Evolutionary conservation across 2,888 invertebrate species (phyloP).

Genomic region (Drosophila seclusa): DNA sequence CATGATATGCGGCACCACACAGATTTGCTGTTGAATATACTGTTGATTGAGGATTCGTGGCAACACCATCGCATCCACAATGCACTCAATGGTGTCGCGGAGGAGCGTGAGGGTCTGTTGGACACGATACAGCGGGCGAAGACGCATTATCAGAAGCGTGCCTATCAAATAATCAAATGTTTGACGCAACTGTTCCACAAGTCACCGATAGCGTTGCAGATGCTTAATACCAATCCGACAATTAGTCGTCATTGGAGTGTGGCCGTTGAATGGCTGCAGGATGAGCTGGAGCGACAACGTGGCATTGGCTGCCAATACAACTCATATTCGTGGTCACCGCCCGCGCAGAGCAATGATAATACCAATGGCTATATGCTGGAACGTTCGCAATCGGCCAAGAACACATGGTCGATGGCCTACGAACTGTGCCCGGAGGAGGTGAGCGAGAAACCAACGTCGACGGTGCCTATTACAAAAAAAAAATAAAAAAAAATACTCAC

Average conservation of each 20-base stretch:
- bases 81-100: slow-evolving; percentile 93
- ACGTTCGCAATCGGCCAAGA: slow-evolving; percentile 96
- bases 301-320: slow-evolving; percentile 89
- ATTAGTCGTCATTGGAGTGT: slow-evolving; percentile 94
- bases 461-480: slow-evolving; percentile 55
- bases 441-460: slow-evolving; percentile 62
- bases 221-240: slow-evolving; percentile 91
- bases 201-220: slow-evolving; percentile 91
- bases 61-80: slow-evolving; percentile 97
- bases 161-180: slow-evolving; percentile 98
- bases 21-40: slow-evolving; percentile 93
- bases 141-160: slow-evolving; percentile 97
- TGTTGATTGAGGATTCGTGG: slow-evolving; percentile 97
- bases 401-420: slow-evolving; percentile 92
- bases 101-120: slow-evolving; percentile 95
- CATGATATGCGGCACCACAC: slow-evolving; percentile 97
- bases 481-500: slow-evolving; percentile 2
- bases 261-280: slow-evolving; percentile 97
- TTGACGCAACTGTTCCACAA: slow-evolving; percentile 95
- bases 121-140: slow-evolving; percentile 97
- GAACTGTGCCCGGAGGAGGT: slow-evolving; percentile 91
- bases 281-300: slow-evolving; percentile 92
- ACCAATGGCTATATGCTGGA: slow-evolving; percentile 97
- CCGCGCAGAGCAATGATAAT: slow-evolving; percentile 97
- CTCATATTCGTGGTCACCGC: slow-evolving; percentile 96